These are phyloP conservation scores for Lycopodina hypogea DNA, from an alignment of 37 sponge, comb jelly and placozoan species.

Conservation along the genomic window DNA sequence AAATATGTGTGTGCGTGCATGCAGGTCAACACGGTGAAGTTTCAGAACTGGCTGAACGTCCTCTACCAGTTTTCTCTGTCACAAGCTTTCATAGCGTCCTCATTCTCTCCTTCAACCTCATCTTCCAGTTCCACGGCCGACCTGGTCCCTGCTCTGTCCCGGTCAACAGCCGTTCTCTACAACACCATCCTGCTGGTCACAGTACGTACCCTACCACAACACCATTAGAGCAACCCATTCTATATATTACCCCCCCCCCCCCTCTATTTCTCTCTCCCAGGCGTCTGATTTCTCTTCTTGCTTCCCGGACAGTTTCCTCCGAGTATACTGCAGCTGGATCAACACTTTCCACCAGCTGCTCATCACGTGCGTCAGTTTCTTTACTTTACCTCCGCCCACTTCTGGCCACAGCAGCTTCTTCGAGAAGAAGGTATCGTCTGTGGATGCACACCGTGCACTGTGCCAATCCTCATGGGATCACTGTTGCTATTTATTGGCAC, in stretches of 20 bases:
- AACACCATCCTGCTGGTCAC: constrained; percentile 42
- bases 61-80: constrained; percentile 51
- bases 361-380: constrained; percentile 45
- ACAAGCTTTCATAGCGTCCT: constrained; percentile 32
- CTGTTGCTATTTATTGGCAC: too few relatives aligned
- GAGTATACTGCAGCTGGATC: constrained; percentile 18
- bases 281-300: constrained; percentile 32
- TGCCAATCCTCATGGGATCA: too few relatives aligned
- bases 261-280: constrained; percentile 9
- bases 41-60: constrained; percentile 37
- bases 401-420: neutral
- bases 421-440: constrained; percentile 29
- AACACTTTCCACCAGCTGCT: constrained; percentile 47
- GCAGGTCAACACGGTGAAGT: constrained; percentile 39
- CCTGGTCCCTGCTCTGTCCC: constrained; percentile 41
- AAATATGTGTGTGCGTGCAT: too few relatives aligned
- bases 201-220: neutral
- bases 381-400: constrained; percentile 27
- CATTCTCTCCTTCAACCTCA: neutral
- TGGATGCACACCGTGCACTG: too few relatives aligned
- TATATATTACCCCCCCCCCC: neutral
- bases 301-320: constrained; percentile 33
- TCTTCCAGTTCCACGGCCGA: neutral
- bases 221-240: neutral
- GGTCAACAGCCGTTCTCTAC: constrained; percentile 30